A percentile compares a stretch with the other conserved stretches of the same genome.
These are phyloP conservation scores for Zaprionus africanus DNA, from an alignment of 1,140 invertebrate genomes.

Conservation along the genomic window DNA sequence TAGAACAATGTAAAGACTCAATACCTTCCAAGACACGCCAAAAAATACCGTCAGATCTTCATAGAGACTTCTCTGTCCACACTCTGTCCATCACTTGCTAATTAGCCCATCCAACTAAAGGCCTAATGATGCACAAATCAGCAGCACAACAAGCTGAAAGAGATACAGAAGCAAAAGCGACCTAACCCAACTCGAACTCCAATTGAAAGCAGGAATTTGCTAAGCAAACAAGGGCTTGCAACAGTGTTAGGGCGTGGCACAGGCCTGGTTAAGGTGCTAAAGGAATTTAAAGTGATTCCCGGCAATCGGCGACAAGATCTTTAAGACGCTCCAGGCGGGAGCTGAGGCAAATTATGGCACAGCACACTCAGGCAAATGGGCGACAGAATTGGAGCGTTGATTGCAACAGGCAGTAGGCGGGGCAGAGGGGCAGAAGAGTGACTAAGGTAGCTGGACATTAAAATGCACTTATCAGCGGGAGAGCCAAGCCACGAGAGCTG, in stretches of 20 bases:
- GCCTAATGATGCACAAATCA: slow-evolving; percentile 62
- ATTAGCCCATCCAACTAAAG: slow-evolving; percentile 45
- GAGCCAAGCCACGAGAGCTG: neutral
- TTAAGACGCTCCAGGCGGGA: slow-evolving; percentile 42
- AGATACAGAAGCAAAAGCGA: neutral
- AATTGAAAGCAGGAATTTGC: slow-evolving; percentile 29
- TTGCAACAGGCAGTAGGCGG: slow-evolving; percentile 44
- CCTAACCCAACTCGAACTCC: slow-evolving; percentile 12
- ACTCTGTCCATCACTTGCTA: slow-evolving; percentile 18
- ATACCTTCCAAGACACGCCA: neutral
- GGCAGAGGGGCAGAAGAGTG: slow-evolving; percentile 6
- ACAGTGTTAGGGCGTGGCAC: neutral
- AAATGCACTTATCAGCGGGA: slow-evolving; percentile 73
- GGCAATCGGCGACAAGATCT: slow-evolving; percentile 53
- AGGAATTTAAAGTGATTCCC: slow-evolving; percentile 47
- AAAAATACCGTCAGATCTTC: neutral
- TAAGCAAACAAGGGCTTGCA: slow-evolving; percentile 23
- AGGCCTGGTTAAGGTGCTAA: neutral
- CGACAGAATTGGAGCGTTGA: slow-evolving; percentile 55
- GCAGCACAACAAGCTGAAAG: neutral
- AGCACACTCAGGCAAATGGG: neutral
- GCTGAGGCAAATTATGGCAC: slow-evolving; percentile 45
- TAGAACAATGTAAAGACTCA: no score
- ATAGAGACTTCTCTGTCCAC: neutral
- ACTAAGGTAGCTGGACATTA: slow-evolving; percentile 53